Percentiles rank a stretch among this genome's conserved stretches.
Evolutionary conservation across 2,113 vertebrate genomes (phyloP).

Genomic region (Phoenicopterus ruber): DNA sequence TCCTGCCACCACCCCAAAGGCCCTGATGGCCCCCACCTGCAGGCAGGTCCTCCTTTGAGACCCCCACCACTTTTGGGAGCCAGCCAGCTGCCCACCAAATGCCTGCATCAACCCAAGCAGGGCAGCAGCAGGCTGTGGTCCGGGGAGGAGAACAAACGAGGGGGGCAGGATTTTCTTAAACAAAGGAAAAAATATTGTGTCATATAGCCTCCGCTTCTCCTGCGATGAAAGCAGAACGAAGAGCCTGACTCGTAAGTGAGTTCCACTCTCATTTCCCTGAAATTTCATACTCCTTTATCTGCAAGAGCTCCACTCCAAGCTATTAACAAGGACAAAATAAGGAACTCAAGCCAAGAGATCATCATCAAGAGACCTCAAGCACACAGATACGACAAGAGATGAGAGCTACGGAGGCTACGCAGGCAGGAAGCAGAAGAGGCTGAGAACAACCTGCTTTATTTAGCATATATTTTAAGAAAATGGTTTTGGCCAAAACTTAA

Average conservation of each 20-base stretch:
- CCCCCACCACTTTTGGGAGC: accelerated
- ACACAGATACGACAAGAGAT: not conserved
- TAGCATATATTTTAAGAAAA: conserved; percentile 14
- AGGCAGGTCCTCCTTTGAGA: not conserved
- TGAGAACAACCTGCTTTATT: not conserved
- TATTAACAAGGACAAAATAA: conserved; percentile 34
- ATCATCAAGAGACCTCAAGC: not conserved
- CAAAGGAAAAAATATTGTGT: not conserved
- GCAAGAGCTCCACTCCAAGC: not conserved
- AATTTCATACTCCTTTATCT: conserved; percentile 34
- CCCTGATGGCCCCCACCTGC: too few relatives aligned
- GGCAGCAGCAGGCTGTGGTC: not conserved
- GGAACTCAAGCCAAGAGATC: not conserved
- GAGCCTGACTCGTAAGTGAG: not conserved
- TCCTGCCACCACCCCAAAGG: not conserved
- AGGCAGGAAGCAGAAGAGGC: not conserved
- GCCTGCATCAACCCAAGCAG: not conserved
- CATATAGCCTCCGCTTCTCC: not conserved
- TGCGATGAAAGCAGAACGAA: not conserved
- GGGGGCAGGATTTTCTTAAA: not conserved
- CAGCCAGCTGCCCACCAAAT: accelerated
- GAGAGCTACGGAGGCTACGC: not conserved
- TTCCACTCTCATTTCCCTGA: conserved; percentile 8
- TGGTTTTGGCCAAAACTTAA: not conserved
- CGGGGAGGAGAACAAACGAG: not conserved